Evolutionary conservation across 2,888 invertebrate species (phyloP).

Genomic region (Rapana venosa): DNA sequence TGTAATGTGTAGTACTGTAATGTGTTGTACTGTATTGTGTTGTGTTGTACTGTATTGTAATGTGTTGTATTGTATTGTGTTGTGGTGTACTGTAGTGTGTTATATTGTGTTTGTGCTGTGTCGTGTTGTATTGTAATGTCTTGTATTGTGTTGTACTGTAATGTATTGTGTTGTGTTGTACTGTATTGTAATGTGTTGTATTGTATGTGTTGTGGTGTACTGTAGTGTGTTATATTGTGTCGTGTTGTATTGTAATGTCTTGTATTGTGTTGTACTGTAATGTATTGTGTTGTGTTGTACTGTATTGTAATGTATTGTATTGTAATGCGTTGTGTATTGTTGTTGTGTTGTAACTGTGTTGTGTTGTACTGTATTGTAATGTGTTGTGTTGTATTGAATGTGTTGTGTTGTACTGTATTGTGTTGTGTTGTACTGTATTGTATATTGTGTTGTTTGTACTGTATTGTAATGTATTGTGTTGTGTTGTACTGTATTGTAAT

Average conservation of each 20-base stretch:
- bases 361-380: too few relatives aligned
- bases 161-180: neutral
- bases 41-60: neutral
- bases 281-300: neutral
- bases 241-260: too few relatives aligned
- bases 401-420: neutral
- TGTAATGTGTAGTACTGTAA: too few relatives aligned
- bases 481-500: neutral
- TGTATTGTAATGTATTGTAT: neutral
- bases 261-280: neutral
- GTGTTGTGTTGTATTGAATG: neutral
- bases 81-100: neutral
- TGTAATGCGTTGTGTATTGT: too few relatives aligned
- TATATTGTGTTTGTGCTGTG: neutral
- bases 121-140: neutral
- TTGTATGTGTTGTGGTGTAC: neutral
- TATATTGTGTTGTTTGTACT: too few relatives aligned
- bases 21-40: neutral
- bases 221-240: too few relatives aligned
- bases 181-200: neutral
- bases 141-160: too few relatives aligned
- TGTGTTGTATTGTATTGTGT: neutral
- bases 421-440: neutral
- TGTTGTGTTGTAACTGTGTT: too few relatives aligned
- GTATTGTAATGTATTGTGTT: too few relatives aligned